Conservation (phyloP, 2,113 vertebrate genomes). For the Gymnobelideus leadbeateri region DNA sequence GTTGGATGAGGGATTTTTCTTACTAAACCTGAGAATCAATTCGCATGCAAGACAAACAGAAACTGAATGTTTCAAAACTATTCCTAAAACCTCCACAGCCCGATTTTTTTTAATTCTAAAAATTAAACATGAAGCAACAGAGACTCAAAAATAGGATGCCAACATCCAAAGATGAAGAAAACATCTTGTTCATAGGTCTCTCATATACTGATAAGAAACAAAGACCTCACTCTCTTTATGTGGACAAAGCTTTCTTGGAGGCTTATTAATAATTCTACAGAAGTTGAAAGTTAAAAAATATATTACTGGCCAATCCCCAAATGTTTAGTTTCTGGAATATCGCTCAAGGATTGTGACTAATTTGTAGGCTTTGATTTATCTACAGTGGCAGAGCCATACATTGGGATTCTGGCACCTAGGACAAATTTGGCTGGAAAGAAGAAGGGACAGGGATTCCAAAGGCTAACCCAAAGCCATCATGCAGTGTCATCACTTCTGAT, state of each 20-base stretch:
- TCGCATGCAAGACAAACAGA: neutral
- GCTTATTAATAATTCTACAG: neutral
- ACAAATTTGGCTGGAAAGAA: neutral
- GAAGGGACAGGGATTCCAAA: neutral
- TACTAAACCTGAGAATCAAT: neutral
- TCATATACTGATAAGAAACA: neutral
- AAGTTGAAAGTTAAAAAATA: neutral
- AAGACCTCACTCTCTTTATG: neutral
- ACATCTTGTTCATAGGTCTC: neutral
- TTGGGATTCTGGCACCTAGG: neutral
- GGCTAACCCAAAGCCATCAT: neutral
- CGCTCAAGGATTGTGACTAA: neutral
- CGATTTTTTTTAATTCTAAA: slow-evolving; percentile 18
- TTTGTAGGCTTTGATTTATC: neutral
- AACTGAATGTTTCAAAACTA: neutral
- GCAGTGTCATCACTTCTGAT: neutral
- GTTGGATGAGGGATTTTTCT: neutral
- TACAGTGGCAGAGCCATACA: neutral
- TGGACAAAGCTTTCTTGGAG: neutral
- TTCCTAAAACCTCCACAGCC: neutral
- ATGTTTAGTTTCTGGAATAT: neutral
- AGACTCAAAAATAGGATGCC: neutral
- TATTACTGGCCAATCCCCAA: neutral
- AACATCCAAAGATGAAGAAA: neutral
- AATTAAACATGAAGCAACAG: neutral